Percentiles rank a stretch among this genome's conserved stretches.
Evolutionary conservation across 2,113 vertebrate species (phyloP).

Genomic region (Oxyura jamaicensis): DNA sequence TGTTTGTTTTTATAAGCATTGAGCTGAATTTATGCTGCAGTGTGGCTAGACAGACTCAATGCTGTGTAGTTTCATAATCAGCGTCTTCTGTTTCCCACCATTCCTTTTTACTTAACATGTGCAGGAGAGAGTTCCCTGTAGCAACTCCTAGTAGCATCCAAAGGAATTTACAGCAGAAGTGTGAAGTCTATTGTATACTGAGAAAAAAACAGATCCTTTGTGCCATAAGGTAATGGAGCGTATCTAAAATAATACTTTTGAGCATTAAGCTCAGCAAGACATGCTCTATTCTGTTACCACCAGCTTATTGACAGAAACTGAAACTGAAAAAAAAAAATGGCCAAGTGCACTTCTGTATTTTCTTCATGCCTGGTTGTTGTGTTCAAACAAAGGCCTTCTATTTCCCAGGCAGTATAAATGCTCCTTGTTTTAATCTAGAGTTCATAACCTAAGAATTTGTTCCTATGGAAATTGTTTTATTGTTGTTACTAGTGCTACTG

Average conservation of each 20-base stretch:
- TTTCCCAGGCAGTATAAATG: not conserved
- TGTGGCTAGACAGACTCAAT: not conserved
- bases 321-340: constrained; percentile 26
- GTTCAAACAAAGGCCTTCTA: constrained; percentile 46
- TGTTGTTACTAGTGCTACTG: not conserved
- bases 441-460: constrained; percentile 16
- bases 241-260: constrained; percentile 41
- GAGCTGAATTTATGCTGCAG: not conserved
- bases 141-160: not conserved
- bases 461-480: not conserved
- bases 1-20: not conserved
- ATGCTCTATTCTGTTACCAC: not conserved
- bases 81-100: not conserved
- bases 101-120: not conserved
- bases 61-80: not conserved
- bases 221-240: constrained; percentile 43
- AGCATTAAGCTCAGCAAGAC: constrained; percentile 39
- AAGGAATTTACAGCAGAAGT: constrained; percentile 7
- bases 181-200: not conserved
- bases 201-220: constrained; percentile 24
- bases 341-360: constrained; percentile 20
- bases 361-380: not conserved
- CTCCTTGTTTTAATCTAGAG: constrained; percentile 16
- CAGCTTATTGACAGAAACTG: constrained; percentile 7
- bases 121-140: not conserved